These are phyloP conservation scores for Crioceris asparagi DNA, from an alignment of 2,888 invertebrate genomes.

Conservation along the genomic window DNA sequence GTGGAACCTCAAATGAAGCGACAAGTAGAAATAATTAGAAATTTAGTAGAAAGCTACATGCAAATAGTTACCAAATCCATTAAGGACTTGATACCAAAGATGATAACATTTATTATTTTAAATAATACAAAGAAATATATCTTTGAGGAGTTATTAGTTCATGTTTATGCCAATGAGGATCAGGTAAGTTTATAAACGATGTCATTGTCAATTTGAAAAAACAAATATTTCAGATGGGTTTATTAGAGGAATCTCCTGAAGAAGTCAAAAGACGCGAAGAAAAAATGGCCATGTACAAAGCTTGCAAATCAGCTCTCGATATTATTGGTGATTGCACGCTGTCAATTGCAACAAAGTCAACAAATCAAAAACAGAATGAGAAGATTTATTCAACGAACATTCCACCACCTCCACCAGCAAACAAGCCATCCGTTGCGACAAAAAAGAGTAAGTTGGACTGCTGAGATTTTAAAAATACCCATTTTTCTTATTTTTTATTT, in stretches of 20 bases:
- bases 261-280: slow-evolving; percentile 95
- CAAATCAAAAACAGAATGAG: slow-evolving; percentile 9
- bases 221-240: too few species aligned
- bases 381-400: slow-evolving; percentile 2
- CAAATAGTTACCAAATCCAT: slow-evolving; percentile 98
- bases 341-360: slow-evolving; percentile 27
- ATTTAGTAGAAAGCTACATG: slow-evolving; percentile 99
- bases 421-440: slow-evolving; percentile 11
- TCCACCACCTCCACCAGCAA: too few species aligned
- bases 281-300: slow-evolving; percentile 98
- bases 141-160: slow-evolving; percentile 89
- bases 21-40: slow-evolving; percentile 98
- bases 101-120: slow-evolving; percentile 96
- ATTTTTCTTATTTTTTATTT: too few species aligned
- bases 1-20: slow-evolving; percentile 85
- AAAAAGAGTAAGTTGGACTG: slow-evolving; percentile 18
- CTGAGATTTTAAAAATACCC: too few species aligned
- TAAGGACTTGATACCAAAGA: slow-evolving; percentile 95
- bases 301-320: slow-evolving; percentile 92
- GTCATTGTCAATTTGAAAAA: too few species aligned
- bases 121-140: slow-evolving; percentile 96
- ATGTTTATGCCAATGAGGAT: slow-evolving; percentile 92
- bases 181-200: slow-evolving; percentile 54
- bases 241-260: slow-evolving; percentile 99
- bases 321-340: slow-evolving; percentile 98